Percentiles rank a stretch among this genome's conserved stretches.
Evolutionary conservation across 2,113 vertebrate genomes (phyloP).

Genomic region (Chamaetylas fuelleborni): DNA sequence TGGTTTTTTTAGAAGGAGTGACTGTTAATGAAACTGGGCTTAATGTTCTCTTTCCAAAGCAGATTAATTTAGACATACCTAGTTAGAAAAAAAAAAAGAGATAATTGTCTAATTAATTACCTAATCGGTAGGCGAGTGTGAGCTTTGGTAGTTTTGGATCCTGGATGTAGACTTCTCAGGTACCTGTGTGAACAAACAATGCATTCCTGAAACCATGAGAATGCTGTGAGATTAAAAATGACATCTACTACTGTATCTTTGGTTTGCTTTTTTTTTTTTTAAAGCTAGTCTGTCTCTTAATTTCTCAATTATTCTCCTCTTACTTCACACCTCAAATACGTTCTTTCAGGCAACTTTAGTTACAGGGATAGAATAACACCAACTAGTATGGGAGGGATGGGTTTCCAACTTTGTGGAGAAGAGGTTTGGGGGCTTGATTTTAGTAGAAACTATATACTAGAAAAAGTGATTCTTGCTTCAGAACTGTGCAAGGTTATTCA

Average conservation of each 20-base stretch:
- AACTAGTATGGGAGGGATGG: accelerated
- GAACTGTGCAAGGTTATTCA: neutral
- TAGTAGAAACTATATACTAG: neutral
- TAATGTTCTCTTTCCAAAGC: neutral
- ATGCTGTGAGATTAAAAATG: neutral
- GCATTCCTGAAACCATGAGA: neutral
- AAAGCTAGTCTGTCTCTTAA: neutral
- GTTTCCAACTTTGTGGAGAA: neutral
- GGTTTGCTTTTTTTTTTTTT: neutral
- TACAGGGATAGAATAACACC: neutral
- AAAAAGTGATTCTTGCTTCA: neutral
- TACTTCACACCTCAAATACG: neutral
- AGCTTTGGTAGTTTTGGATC: neutral
- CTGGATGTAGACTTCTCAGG: neutral
- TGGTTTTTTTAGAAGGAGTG: neutral
- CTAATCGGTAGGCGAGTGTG: neutral
- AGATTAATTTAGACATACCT: neutral
- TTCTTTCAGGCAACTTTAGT: neutral
- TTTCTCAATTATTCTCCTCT: neutral
- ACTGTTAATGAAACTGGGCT: neutral
- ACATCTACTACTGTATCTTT: neutral
- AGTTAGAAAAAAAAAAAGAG: neutral
- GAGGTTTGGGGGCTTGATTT: neutral
- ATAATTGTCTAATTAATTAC: neutral
- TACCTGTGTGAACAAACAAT: neutral